Base-by-base conservation (phyloP, 2,888 invertebrate species). In the Cepaea hortensis region DNA sequence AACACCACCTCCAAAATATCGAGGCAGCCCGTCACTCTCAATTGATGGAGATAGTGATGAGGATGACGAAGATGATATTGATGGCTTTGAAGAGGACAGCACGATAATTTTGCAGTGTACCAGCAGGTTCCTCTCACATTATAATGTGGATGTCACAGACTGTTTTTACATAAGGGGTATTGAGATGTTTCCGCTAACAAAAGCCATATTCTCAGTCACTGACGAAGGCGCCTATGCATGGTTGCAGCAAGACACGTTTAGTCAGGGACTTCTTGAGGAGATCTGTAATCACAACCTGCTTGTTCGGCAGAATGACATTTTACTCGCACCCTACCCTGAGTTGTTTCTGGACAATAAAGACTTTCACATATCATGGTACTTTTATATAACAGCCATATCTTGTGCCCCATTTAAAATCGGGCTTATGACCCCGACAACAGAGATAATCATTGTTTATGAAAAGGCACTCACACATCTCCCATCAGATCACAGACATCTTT, bases 401-500 rank as follows among this genome's bases (percentile, higher is more conserved):
- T 92, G 92, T 88, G 90, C 90, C 35, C 93, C 93, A 11, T 88
- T 93, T 55, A 88, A 91, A 55, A 91, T 92, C 65, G 93, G 93
- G 3, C 68, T 90, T 18, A 87, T 93, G 50, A 90, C 91, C 9
- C 87, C 88, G 7, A 89, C 89, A 23, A 92, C 93, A 62, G 92
- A 92, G 84, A 88, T 93, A 15, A 89, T 93, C 20, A 83, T 92
- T 18, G 91, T 90, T n/a, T 91, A 89, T 87, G 90, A 90, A 48
- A 88, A 88, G 18, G 86, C 86, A n/a, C 76, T 86, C 35, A 48
- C 85, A 20, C 86, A 82, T 50, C 86, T 88, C 35, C 85, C 88
- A 5, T 85, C 85, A 4, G 89, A 89, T 50, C 88, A 89, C 68
- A 87, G 88, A 48, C 89, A 90, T 23, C 84, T 89, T 15, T 85